Base-by-base conservation (phyloP, 2,113 vertebrate genomes). In the Bothrops jararaca region DNA sequence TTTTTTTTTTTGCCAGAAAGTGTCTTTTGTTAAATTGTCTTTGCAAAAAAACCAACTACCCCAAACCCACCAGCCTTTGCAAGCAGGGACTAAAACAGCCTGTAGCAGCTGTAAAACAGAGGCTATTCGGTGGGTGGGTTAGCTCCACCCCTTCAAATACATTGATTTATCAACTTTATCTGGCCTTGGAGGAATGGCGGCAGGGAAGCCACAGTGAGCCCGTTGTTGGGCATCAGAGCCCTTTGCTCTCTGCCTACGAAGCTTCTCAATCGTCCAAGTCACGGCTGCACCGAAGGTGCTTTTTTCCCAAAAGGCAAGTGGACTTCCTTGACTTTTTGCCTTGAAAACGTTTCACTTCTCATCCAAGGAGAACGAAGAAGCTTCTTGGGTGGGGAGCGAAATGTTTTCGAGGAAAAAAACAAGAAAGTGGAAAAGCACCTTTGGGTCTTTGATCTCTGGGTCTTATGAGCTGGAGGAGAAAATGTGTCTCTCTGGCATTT, bases 1-100 rank as follows among this genome's bases (percentile, higher is more conserved):
- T 64, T 94, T 95, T 95, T 94, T 96, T 90, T 98, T 96, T 97
- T 97, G 98, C 94, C 96, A 95, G 97, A 96, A 97, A 96, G 88
- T 95, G 18, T 58, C 86, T 90, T 92, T 88, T 39, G 58, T 89
- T 54, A 22, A 11, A 3, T 74, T 5, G 6, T 45, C 56, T 54
- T 48, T 1, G 23, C 1, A 74, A n/a, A 64, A 26, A 29, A 29
- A 60, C 10, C 4, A 45, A 45, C 64, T 5, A 8, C 29, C 69
- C 69, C 13, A 74, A 80, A 80, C 2, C 34, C 54, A 29, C 52
- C n/a, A 34, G 34, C 48, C 23, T 80, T 56, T 5, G 18, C 52
- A 26, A 3, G 24, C 26, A 42, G 4, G 42, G 18, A 18, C 39
- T 48, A 26, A 48, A 42, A 20, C 7, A 20, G n/a, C 29, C 29